These are phyloP conservation scores for Melanotaenia pygmaea DNA, from an alignment of 2,797 vertebrate genomes.

Conservation along the genomic window DNA sequence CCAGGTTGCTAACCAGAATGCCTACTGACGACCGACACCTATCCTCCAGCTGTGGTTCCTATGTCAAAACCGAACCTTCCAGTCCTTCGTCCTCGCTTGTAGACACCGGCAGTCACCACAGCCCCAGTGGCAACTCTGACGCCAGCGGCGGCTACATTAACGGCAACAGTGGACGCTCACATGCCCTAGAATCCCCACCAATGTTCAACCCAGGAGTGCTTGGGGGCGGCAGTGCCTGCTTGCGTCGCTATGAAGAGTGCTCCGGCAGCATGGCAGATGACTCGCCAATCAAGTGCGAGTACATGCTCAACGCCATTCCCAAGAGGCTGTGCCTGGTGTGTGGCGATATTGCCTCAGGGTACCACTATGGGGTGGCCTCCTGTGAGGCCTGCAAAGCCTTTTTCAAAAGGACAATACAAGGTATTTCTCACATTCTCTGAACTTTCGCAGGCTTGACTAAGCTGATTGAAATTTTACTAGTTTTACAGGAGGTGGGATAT, in stretches of 20 bases:
- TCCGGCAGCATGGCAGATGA: constrained; percentile 86
- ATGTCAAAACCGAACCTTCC: constrained; percentile 93
- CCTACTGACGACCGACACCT: constrained; percentile 88
- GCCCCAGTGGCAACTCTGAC: constrained; percentile 89
- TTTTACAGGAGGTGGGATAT: neutral
- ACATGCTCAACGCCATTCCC: constrained; percentile 91
- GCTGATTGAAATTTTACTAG: neutral
- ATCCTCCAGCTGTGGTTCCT: constrained; percentile 90
- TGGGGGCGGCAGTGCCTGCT: constrained; percentile 79
- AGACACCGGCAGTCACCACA: constrained; percentile 91
- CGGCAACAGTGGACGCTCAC: constrained; percentile 81
- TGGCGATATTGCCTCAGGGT: constrained; percentile 93
- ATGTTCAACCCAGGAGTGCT: constrained; percentile 87
- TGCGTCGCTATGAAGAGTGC: constrained; percentile 89
- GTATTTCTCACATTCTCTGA: constrained; percentile 73
- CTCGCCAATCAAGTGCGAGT: constrained; percentile 92
- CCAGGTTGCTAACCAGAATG: constrained; percentile 91
- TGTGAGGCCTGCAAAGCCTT: constrained; percentile 97
- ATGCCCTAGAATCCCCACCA: constrained; percentile 88
- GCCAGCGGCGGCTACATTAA: constrained; percentile 88
- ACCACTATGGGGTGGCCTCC: constrained; percentile 95
- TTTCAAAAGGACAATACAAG: constrained; percentile 98
- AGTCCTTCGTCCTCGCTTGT: constrained; percentile 89
- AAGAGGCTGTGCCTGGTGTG: constrained; percentile 94
- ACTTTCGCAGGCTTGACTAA: constrained; percentile 8